phyloP scores from a whole-genome alignment of 2,888 invertebrate species.

The Venusia cambrica region DNA sequence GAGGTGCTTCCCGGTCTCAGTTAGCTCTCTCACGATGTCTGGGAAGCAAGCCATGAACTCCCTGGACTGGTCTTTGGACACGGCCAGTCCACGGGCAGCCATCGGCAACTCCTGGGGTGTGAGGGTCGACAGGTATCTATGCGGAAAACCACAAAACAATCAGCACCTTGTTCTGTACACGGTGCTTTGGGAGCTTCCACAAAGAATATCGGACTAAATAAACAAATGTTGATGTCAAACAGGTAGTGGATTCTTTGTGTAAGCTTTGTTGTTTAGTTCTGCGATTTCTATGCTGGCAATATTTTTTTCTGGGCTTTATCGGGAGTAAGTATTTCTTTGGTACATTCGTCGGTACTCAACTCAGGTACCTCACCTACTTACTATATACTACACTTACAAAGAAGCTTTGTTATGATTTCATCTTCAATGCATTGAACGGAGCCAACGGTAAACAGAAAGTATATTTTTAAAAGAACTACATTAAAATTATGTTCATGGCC shows the following conservation, averaged over 20 bases:
- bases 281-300: neutral
- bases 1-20: constrained; percentile 86
- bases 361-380: too few species aligned
- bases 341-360: too few species aligned
- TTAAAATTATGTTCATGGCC: too few species aligned
- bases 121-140: constrained; percentile 82
- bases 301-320: too few species aligned
- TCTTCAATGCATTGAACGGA: too few species aligned
- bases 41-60: constrained; percentile 95
- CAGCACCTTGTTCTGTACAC: constrained; percentile 6
- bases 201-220: neutral
- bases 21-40: constrained; percentile 91
- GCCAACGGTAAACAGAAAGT: too few species aligned
- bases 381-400: too few species aligned
- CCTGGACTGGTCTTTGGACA: constrained; percentile 90
- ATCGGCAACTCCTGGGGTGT: constrained; percentile 82
- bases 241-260: neutral
- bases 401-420: too few species aligned
- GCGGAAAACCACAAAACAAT: constrained; percentile 16
- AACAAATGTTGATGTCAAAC: too few species aligned
- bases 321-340: too few species aligned
- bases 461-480: too few species aligned
- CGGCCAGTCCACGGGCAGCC: constrained; percentile 82
- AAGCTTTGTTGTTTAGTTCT: neutral
- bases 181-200: constrained; percentile 1